Percentiles rank a stretch among this genome's conserved stretches.
phyloP scores from a whole-genome alignment of 1,140 invertebrate species.

The Papilio machaon region DNA sequence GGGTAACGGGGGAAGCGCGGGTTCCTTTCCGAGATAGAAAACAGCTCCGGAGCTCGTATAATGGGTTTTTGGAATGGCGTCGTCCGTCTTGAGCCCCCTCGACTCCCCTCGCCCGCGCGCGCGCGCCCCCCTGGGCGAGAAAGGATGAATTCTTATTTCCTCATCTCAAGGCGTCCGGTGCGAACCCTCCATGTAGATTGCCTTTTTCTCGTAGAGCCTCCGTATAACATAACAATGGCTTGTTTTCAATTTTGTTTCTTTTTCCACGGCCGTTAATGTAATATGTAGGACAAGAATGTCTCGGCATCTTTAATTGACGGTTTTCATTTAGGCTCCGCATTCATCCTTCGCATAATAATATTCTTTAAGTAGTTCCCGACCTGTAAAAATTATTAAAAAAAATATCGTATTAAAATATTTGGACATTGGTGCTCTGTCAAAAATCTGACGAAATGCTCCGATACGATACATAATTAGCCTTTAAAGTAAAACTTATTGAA shows the following conservation, averaged over 20 bases:
- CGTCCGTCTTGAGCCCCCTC: slow-evolving; percentile 79
- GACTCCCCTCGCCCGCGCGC: slow-evolving; percentile 43
- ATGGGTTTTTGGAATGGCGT: slow-evolving; percentile 82
- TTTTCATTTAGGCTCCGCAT: slow-evolving; percentile 23
- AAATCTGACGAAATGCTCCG: not conserved
- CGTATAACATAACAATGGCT: slow-evolving; percentile 80
- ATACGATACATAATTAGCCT: not conserved
- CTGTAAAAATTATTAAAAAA: not conserved
- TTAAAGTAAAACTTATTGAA: not conserved
- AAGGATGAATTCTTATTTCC: slow-evolving; percentile 83
- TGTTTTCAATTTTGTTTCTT: slow-evolving; percentile 81
- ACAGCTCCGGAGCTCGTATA: slow-evolving; percentile 81
- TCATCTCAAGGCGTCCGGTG: slow-evolving; percentile 78
- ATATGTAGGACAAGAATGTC: slow-evolving; percentile 44
- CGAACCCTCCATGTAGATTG: slow-evolving; percentile 80
- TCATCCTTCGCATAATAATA: not conserved
- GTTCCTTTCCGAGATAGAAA: slow-evolving; percentile 81
- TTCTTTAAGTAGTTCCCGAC: not conserved
- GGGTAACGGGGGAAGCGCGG: slow-evolving; percentile 54
- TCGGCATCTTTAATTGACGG: slow-evolving; percentile 35
- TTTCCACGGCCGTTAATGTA: slow-evolving; percentile 59
- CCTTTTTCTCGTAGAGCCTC: slow-evolving; percentile 76
- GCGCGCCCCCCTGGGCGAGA: slow-evolving; percentile 61
- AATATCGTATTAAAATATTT: not conserved
- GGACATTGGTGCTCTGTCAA: not conserved